Evolutionary conservation across 2,797 vertebrate species (phyloP), one percentile per base, ranked within the genome.

Genomic region (Enteromius afrohamiltoni): DNA sequence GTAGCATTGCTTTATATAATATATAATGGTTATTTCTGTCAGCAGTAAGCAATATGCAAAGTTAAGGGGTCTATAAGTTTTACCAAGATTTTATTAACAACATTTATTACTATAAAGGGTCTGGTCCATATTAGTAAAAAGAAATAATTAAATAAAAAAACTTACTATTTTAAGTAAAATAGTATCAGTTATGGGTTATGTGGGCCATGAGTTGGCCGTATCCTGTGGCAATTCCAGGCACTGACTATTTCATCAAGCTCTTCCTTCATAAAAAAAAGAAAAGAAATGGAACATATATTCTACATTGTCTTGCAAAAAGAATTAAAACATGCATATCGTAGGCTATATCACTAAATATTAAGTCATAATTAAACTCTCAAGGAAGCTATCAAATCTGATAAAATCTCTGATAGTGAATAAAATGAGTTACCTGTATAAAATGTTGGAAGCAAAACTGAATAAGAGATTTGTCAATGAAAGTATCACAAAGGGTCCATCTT

Each of bases 221-320:
- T 86, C n/a, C 78, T 37, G 62, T 87, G 86, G 67, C 84, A 34
- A 76, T 86, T 87, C 85, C 83, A 87, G 21, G 70, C 70, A 77
- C 49, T 55, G 21, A 69, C 74, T 16, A 62, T 77, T 68, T 83
- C 75, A 82, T 85, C 58, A 40, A 87, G 83, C 69, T 83, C 71
- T 45, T 82, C 84, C 84, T 82, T 62, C 42, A 71, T 14, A 6
- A 34, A 83, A 64, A 0, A 65, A 45, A 80, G 16, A 42, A 82
- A 29, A 34, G 34, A 29, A 58, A 6, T 14, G 6, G 2, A 21
- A 21, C 19, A 21, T 7, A 53, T 8, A 7, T 21, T 53, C 4
- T 16, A 16, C 13, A 16, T 4, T 16, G 13, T 47, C 17, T 53
- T 53, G 17, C 6, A 6, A 73, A 79, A 78, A 13, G 21, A n/a